Base-by-base conservation (phyloP, 1,140 invertebrate genomes). In the Brachionus sp. region DNA sequence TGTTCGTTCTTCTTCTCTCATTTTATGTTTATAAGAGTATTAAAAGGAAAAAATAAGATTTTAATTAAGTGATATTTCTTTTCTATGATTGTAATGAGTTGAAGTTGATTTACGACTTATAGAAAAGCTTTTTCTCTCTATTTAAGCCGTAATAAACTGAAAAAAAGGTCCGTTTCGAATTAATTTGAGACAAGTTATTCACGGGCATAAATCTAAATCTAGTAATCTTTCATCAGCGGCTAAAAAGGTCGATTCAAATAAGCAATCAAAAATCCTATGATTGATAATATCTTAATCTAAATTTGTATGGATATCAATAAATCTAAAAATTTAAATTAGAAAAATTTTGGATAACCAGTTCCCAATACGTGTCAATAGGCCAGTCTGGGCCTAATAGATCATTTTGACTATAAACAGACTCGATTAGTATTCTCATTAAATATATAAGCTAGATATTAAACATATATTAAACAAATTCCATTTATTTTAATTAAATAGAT, bases 41-140 rank as follows among this genome's bases (percentile, higher is more conserved):
- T 19, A 25, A 57, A 19, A 25, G 66, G 66, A 70, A 70, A 70
- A 70, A 70, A 70, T 70, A 70, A 37, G 66, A 70, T 70, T 70
- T 70, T 70, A 70, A 70, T 70, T 70, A 39, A 70, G 66, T 70
- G 66, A 39, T 70, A 70, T 37, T 70, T 70, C 37, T 70, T 57
- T 23, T 57, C 16, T 57, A 57, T 57, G 50, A 57, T 57, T 57
- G 3, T 57, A 7, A 23, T 19, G 19, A 57, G 19, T 19, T 57
- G 50, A 57, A 57, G 50, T 57, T 57, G 50, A 57, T 57, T 57
- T 57, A 57, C 50, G 50, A 57, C 50, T 57, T 57, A 9, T 23
- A 57, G 29, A 57, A 57, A 19, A 57, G 50, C 50, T 57, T 57
- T 57, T 57, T 57, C 16, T 57, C 16, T 57, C 16, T 57, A 57